Conservation (phyloP, 2,113 vertebrate species). For the Istiophorus platypterus region DNA sequence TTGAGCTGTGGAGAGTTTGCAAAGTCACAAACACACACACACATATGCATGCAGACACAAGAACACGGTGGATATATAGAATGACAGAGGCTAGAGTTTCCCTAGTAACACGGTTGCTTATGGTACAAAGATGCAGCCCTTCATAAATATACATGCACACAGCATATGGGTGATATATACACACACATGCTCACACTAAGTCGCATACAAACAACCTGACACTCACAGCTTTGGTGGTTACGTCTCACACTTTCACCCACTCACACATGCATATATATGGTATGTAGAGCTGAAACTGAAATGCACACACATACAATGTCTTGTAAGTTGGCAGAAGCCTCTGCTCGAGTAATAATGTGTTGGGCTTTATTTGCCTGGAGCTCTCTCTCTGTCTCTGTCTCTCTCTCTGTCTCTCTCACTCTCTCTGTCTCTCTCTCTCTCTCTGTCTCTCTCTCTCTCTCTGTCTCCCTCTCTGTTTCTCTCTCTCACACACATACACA, state of each 20-base stretch:
- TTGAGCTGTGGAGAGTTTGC: conserved; percentile 24
- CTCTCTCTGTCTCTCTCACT: not conserved
- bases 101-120: conserved; percentile 66
- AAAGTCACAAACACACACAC: conserved; percentile 33
- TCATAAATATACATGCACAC: conserved; percentile 50
- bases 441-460: too few relatives aligned
- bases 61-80: conserved; percentile 31
- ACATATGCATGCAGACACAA: conserved; percentile 31
- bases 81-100: conserved; percentile 64
- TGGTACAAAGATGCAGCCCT: conserved; percentile 46
- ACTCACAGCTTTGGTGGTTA: conserved; percentile 23
- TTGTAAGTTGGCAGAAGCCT: conserved; percentile 55
- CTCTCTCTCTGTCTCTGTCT: not conserved
- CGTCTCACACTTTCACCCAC: conserved; percentile 16
- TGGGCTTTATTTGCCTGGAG: conserved; percentile 37
- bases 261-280: not conserved
- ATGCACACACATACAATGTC: conserved; percentile 31
- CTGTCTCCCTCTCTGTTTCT: not conserved
- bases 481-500: conserved; percentile 19
- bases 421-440: not conserved
- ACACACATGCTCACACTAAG: conserved; percentile 9
- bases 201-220: conserved; percentile 30
- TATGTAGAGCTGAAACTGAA: conserved; percentile 3
- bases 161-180: conserved; percentile 39
- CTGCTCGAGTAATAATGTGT: conserved; percentile 64